These are phyloP conservation scores for Mycalesis mineus DNA, from an alignment of 2,888 invertebrate species.

Conservation along the genomic window DNA sequence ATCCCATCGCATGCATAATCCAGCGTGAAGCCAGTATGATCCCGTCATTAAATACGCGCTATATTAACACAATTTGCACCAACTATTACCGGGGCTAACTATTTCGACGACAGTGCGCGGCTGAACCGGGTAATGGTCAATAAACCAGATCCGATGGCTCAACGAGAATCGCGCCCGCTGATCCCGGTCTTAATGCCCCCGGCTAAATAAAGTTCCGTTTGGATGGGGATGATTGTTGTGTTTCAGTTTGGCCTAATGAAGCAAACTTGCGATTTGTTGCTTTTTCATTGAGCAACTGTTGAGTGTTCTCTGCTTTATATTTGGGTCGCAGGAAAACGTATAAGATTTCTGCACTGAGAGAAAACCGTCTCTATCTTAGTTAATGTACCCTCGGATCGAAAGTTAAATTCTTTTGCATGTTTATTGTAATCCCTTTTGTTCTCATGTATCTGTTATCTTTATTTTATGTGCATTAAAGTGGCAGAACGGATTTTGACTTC, in stretches of 20 bases:
- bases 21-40: constrained; percentile 12
- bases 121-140: constrained; percentile 35
- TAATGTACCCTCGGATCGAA: too few relatives aligned
- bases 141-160: constrained; percentile 34
- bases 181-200: constrained; percentile 21
- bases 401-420: too few relatives aligned
- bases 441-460: too few relatives aligned
- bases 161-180: constrained; percentile 25
- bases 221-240: constrained; percentile 21
- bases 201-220: constrained; percentile 11
- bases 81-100: constrained; percentile 18
- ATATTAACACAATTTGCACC: constrained; percentile 25
- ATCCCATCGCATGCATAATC: background rate
- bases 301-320: too few relatives aligned
- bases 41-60: constrained; percentile 20
- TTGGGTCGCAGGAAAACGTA: too few relatives aligned
- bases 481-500: too few relatives aligned
- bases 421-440: too few relatives aligned
- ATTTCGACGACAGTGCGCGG: constrained; percentile 22
- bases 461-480: too few relatives aligned
- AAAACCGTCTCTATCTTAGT: too few relatives aligned
- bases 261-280: background rate
- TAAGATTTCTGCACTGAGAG: too few relatives aligned
- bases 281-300: background rate
- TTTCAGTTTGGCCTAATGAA: constrained; percentile 17